These are phyloP conservation scores for Dryas iulia DNA, from an alignment of 1,140 invertebrate species.

Conservation along the genomic window DNA sequence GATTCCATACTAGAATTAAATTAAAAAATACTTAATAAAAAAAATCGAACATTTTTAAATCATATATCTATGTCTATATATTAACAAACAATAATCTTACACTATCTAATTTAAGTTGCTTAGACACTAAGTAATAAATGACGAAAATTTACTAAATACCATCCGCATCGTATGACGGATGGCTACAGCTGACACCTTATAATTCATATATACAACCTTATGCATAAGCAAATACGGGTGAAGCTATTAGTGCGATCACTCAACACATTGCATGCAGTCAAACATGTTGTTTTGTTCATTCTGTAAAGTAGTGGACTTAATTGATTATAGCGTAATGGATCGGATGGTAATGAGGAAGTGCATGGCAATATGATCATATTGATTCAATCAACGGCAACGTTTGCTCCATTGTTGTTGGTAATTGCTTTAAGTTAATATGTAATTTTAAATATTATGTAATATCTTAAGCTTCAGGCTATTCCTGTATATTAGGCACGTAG, in stretches of 20 bases:
- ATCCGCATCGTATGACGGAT: slow-evolving; percentile 38
- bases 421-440: not conserved
- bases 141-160: slow-evolving; percentile 41
- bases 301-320: slow-evolving; percentile 21
- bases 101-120: not conserved
- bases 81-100: not conserved
- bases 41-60: too few species aligned
- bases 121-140: slow-evolving; percentile 37
- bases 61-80: not conserved
- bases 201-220: slow-evolving; percentile 20
- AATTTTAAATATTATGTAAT: too few species aligned
- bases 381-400: not conserved
- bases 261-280: slow-evolving; percentile 35
- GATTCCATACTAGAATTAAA: too few species aligned
- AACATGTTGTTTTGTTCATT: slow-evolving; percentile 35
- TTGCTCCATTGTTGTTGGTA: not conserved
- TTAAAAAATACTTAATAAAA: too few species aligned
- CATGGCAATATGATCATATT: slow-evolving; percentile 14
- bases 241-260: slow-evolving; percentile 26
- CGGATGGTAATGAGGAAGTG: slow-evolving; percentile 25
- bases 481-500: too few species aligned
- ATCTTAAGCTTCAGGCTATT: too few species aligned
- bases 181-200: slow-evolving; percentile 22
- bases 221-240: slow-evolving; percentile 10
- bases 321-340: slow-evolving; percentile 29